Conservation (phyloP, 2,113 vertebrate genomes). For the Perca schrenkii region DNA sequence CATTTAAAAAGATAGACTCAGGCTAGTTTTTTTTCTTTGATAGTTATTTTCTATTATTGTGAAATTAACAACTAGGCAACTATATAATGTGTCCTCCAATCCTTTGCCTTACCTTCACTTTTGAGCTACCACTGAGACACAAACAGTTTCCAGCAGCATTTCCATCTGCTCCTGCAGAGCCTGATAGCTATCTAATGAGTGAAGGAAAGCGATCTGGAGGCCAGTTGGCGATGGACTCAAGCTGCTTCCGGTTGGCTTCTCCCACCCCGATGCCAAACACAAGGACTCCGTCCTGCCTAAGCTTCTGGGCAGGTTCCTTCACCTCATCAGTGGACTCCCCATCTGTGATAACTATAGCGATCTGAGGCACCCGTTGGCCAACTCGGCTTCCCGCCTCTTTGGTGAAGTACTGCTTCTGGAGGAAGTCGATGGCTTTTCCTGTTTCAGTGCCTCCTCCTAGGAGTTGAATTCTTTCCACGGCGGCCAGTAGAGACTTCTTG, state of each 20-base stretch:
- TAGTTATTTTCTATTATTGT: too few species aligned
- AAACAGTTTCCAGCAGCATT: constrained; percentile 76
- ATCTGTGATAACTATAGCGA: constrained; percentile 83
- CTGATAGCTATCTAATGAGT: constrained; percentile 68
- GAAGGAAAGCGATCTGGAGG: constrained; percentile 79
- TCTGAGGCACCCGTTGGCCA: constrained; percentile 75
- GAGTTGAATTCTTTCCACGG: constrained; percentile 67
- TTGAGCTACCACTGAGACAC: constrained; percentile 67
- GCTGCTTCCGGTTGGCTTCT: constrained; percentile 34
- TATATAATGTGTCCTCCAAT: background rate
- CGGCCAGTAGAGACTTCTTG: constrained; percentile 72
- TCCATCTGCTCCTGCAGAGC: constrained; percentile 58
- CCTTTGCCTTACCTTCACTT: constrained; percentile 65
- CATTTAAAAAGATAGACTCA: too few species aligned
- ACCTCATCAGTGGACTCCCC: constrained; percentile 78
- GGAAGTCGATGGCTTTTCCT: constrained; percentile 78
- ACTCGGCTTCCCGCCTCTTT: constrained; percentile 70
- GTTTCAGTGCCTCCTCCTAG: constrained; percentile 70
- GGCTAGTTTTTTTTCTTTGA: too few species aligned
- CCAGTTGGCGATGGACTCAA: constrained; percentile 80
- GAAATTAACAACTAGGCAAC: too few species aligned
- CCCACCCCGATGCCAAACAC: constrained; percentile 81
- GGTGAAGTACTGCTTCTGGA: constrained; percentile 76
- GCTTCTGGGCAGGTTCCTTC: constrained; percentile 49
- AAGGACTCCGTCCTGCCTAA: constrained; percentile 76